Conservation (phyloP, 2,888 invertebrate genomes). For the Mycalesis mineus region DNA sequence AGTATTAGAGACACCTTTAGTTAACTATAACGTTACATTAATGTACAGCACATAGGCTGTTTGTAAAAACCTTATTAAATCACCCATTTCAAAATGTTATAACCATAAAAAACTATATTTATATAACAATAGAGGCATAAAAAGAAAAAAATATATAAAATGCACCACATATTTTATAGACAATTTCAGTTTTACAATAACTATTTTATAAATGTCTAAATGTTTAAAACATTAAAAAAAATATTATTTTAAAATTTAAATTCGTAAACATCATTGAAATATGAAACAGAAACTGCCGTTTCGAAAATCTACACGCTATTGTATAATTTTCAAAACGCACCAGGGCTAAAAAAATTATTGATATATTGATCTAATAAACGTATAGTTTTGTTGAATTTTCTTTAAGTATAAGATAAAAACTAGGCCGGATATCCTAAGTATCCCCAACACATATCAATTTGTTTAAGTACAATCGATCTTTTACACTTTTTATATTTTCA, state of each 20-base stretch:
- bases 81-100: not conserved
- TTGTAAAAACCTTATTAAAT: not conserved
- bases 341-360: not conserved
- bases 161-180: not conserved
- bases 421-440: too few relatives aligned
- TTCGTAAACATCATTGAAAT: too few relatives aligned
- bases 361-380: too few relatives aligned
- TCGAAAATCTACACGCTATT: not conserved
- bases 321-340: not conserved
- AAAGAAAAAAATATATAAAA: not conserved
- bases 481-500: not conserved
- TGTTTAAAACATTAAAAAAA: too few relatives aligned
- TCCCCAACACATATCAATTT: not conserved
- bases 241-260: too few relatives aligned
- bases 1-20: not conserved
- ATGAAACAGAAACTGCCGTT: not conserved
- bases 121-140: not conserved
- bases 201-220: too few relatives aligned
- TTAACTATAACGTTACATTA: not conserved
- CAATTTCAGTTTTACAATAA: not conserved
- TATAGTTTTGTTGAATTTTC: too few relatives aligned
- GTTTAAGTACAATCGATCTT: not conserved
- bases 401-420: too few relatives aligned
- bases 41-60: not conserved
- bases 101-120: not conserved